Percentiles rank a stretch among this genome's conserved stretches.
Evolutionary conservation across 2,888 invertebrate genomes (phyloP).

Genomic region (Drosophila merina): DNA sequence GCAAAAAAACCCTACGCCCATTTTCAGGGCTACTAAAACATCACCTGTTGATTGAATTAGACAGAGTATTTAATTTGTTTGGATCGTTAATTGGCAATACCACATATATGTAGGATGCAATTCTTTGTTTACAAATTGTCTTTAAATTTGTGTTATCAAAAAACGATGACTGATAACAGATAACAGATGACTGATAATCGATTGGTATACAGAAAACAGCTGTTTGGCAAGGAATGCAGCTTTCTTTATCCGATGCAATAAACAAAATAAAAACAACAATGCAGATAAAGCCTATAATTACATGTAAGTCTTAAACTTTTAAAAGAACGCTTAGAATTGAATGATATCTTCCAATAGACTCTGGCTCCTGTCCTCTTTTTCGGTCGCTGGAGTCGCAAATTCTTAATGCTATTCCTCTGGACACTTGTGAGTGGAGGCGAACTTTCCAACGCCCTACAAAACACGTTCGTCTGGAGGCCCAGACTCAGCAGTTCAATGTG

Average conservation of each 20-base stretch:
- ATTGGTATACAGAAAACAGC: constrained; percentile 18
- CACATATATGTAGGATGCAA: background rate
- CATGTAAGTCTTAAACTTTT: constrained; percentile 69
- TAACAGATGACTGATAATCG: background rate
- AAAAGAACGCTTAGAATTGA: background rate
- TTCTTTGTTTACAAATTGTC: background rate
- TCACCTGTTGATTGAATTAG: constrained; percentile 17
- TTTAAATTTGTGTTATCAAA: background rate
- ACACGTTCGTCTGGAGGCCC: constrained; percentile 92
- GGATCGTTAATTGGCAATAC: no score
- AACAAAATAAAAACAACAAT: constrained; percentile 55
- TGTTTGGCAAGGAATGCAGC: constrained; percentile 16
- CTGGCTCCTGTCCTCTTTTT: constrained; percentile 93
- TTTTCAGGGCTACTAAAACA: constrained; percentile 13
- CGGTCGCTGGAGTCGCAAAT: constrained; percentile 91
- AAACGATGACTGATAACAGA: constrained; percentile 10
- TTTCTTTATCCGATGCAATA: constrained; percentile 40
- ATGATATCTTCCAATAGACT: constrained; percentile 85
- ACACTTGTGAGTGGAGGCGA: constrained; percentile 95
- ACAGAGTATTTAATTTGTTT: no score
- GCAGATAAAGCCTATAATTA: constrained; percentile 82
- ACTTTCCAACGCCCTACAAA: constrained; percentile 94
- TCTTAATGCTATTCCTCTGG: constrained; percentile 92
- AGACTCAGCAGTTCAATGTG: constrained; percentile 91
- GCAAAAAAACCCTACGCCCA: constrained; percentile 2